These are phyloP conservation scores for Basileuterus tristriatus DNA, from an alignment of 2,797 vertebrate species.

Conservation along the genomic window DNA sequence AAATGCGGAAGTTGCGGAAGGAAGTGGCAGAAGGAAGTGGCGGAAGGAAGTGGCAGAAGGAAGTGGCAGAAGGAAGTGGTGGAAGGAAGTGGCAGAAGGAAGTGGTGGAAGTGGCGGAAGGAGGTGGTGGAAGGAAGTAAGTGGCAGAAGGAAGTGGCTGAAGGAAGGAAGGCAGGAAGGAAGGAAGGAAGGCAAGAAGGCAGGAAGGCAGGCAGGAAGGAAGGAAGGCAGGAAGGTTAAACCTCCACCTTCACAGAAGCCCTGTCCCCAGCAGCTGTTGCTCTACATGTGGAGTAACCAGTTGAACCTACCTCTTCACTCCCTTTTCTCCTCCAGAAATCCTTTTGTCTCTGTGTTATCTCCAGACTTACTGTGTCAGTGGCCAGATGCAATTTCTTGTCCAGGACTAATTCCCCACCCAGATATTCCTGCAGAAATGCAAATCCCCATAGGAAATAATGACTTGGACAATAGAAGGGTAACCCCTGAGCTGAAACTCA, in stretches of 20 bases:
- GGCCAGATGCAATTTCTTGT: background rate
- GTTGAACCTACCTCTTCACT: background rate
- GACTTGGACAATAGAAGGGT: background rate
- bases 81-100: too few species aligned
- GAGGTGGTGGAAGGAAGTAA: background rate
- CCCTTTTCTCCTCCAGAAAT: background rate
- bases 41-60: too few species aligned
- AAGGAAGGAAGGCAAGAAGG: too few species aligned
- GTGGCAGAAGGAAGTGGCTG: too few species aligned
- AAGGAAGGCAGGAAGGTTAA: background rate
- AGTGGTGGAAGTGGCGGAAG: too few species aligned
- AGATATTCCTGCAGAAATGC: background rate
- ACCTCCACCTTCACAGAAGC: background rate
- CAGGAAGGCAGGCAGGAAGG: background rate
- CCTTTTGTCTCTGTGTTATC: background rate
- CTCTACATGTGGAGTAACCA: rapidly evolving
- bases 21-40: too few species aligned
- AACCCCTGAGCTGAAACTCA: background rate
- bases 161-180: background rate
- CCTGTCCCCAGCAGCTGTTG: background rate
- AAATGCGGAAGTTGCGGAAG: background rate
- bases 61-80: background rate
- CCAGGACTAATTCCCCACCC: background rate
- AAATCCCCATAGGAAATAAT: background rate
- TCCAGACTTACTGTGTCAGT: background rate